These are phyloP conservation scores for Drosophila murphyi DNA, from an alignment of 1,140 invertebrate genomes.

Conservation along the genomic window DNA sequence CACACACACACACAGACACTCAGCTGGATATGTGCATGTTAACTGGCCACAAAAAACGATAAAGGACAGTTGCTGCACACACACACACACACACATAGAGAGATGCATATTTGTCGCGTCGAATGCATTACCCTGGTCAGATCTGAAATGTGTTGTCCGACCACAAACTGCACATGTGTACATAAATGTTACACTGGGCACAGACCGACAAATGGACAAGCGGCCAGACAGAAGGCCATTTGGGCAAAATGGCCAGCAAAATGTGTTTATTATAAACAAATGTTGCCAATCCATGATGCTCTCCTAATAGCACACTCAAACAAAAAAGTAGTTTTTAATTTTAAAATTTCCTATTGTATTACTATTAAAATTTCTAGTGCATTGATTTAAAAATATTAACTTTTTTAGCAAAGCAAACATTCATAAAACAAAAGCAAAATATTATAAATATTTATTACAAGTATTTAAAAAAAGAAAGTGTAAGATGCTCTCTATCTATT, in stretches of 20 bases:
- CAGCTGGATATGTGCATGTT: slow-evolving; percentile 57
- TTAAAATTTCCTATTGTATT: no score
- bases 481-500: no score
- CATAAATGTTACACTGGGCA: slow-evolving; percentile 36
- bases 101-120: slow-evolving; percentile 5
- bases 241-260: slow-evolving; percentile 50
- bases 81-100: background rate
- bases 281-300: slow-evolving; percentile 45
- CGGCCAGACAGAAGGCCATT: background rate
- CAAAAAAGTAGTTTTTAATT: background rate
- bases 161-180: slow-evolving; percentile 68
- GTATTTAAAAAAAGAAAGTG: no score
- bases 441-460: no score
- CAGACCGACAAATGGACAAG: background rate
- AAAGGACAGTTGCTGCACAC: slow-evolving; percentile 70
- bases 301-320: background rate
- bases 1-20: slow-evolving; percentile 3
- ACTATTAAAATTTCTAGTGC: no score
- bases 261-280: slow-evolving; percentile 82
- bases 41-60: slow-evolving; percentile 80
- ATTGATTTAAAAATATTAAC: no score
- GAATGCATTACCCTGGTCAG: slow-evolving; percentile 33
- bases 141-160: slow-evolving; percentile 62
- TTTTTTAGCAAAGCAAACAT: no score
- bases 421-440: no score